phyloP scores from a whole-genome alignment of 2,888 invertebrate genomes.

The Ypsolopha sequella region DNA sequence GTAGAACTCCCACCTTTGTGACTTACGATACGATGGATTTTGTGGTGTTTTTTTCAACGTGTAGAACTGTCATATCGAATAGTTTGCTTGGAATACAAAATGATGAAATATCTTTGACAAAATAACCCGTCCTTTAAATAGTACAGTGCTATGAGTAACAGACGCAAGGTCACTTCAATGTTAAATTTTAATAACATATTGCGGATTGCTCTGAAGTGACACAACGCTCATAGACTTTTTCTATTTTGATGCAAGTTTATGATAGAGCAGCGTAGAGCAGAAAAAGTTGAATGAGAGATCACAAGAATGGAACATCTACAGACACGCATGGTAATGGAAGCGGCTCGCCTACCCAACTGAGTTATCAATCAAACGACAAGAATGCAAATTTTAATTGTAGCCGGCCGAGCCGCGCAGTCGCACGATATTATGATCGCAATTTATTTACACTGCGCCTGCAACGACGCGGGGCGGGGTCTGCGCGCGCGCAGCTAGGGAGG shows the following conservation, averaged over 20 bases:
- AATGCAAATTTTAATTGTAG: slow-evolving; percentile 66
- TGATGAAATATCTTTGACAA: too few species aligned
- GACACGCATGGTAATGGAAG: slow-evolving; percentile 26
- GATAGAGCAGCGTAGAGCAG: too few species aligned
- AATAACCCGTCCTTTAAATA: too few species aligned
- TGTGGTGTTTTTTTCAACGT: too few species aligned
- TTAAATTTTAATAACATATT: slow-evolving; percentile 1
- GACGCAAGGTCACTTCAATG: slow-evolving; percentile 3
- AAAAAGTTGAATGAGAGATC: not conserved
- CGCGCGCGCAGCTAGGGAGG: slow-evolving; percentile 38
- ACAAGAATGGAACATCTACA: slow-evolving; percentile 4
- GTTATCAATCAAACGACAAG: slow-evolving; percentile 59
- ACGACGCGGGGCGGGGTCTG: slow-evolving; percentile 30
- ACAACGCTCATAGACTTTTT: too few species aligned
- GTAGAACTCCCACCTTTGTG: too few species aligned
- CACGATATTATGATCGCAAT: slow-evolving; percentile 50
- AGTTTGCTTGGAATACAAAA: too few species aligned
- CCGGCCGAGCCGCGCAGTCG: slow-evolving; percentile 27
- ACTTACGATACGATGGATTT: too few species aligned
- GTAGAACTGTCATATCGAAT: too few species aligned
- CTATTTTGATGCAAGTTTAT: too few species aligned
- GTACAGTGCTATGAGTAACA: not conserved
- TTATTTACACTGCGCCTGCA: slow-evolving; percentile 34
- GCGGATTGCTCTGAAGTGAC: not conserved
- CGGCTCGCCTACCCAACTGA: slow-evolving; percentile 46